These are phyloP conservation scores for Heliothis virescens DNA, from an alignment of 1,140 invertebrate genomes.

Conservation along the genomic window DNA sequence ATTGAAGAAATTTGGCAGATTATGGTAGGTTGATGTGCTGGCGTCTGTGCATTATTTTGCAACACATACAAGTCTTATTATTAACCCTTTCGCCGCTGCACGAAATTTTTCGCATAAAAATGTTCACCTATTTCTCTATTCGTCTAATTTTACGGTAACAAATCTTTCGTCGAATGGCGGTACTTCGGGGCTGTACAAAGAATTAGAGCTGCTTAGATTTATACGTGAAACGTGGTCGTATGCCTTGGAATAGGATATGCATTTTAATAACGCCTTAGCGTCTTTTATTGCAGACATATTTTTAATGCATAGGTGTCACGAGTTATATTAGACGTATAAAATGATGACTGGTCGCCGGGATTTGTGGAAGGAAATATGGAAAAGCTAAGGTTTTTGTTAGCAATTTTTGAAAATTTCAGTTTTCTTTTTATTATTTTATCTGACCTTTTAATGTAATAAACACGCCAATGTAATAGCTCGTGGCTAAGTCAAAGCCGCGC, in stretches of 20 bases:
- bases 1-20: no score
- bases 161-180: constrained; percentile 37
- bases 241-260: constrained; percentile 31
- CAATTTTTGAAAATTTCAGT: no score
- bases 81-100: not conserved
- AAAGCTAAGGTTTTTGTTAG: not conserved
- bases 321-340: constrained; percentile 35
- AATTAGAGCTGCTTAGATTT: constrained; percentile 44
- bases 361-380: not conserved
- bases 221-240: constrained; percentile 37
- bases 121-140: constrained; percentile 13
- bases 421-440: no score
- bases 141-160: constrained; percentile 42
- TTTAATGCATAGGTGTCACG: constrained; percentile 39
- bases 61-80: not conserved
- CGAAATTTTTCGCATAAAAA: constrained; percentile 24
- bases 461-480: no score
- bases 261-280: constrained; percentile 49
- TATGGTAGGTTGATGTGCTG: no score
- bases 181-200: constrained; percentile 29
- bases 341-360: not conserved
- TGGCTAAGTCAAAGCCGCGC: no score
- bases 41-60: no score
- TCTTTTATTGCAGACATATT: constrained; percentile 37
- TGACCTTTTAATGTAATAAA: no score